A percentile compares a stretch with the other conserved stretches of the same genome.
Evolutionary conservation across 2,797 vertebrate species (phyloP).

Genomic region (Threskiornis aethiopicus): DNA sequence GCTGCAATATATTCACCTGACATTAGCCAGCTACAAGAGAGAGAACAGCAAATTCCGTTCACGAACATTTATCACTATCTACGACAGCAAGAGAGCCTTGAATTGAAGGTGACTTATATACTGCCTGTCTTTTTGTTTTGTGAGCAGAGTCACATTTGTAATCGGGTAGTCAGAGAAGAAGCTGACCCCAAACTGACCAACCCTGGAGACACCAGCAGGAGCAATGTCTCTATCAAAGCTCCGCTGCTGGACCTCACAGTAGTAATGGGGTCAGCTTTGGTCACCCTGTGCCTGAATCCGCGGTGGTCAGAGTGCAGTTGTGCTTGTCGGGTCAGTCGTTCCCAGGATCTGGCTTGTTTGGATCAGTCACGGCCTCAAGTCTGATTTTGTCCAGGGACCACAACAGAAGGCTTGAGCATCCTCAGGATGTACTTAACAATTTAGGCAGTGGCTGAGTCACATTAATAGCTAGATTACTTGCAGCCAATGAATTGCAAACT

Average conservation of each 20-base stretch:
- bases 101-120: constrained; percentile 76
- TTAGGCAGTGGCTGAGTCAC: not conserved
- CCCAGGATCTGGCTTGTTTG: constrained; percentile 74
- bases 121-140: constrained; percentile 81
- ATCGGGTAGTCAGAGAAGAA: constrained; percentile 82
- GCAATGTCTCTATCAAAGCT: constrained; percentile 79
- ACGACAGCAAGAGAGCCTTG: constrained; percentile 77
- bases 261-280: constrained; percentile 80
- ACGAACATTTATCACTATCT: constrained; percentile 65
- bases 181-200: constrained; percentile 79
- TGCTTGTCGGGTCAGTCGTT: constrained; percentile 76
- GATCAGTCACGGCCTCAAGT: constrained; percentile 76
- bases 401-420: not conserved
- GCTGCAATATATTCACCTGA: not conserved
- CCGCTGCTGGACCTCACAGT: constrained; percentile 81
- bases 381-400: constrained; percentile 78
- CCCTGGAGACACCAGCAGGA: constrained; percentile 81
- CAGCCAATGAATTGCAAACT: constrained; percentile 79
- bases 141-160: constrained; percentile 77
- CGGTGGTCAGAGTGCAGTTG: constrained; percentile 63
- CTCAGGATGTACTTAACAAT: not conserved
- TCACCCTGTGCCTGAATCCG: constrained; percentile 81
- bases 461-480: constrained; percentile 43
- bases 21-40: not conserved
- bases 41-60: not conserved